A percentile compares a stretch with the other conserved stretches of the same genome.
These are phyloP conservation scores for Mesembrinibis cayennensis DNA, from an alignment of 2,113 vertebrate genomes.

Conservation along the genomic window DNA sequence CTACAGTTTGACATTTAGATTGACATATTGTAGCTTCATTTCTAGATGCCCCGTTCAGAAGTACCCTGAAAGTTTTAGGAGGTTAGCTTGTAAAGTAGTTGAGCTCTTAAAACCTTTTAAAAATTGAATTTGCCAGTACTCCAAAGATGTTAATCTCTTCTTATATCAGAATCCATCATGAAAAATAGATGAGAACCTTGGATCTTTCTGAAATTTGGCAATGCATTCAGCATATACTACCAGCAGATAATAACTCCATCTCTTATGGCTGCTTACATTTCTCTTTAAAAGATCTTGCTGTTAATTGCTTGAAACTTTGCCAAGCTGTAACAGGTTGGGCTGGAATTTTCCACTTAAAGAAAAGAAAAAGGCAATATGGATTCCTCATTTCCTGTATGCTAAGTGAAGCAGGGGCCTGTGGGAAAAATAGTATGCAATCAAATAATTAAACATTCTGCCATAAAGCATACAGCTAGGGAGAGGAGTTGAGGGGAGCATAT, in stretches of 20 bases:
- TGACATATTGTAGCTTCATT: neutral
- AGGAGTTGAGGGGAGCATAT: neutral
- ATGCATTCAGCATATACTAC: neutral
- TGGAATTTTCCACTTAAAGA: conserved; percentile 11
- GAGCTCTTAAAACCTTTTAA: conserved; percentile 1
- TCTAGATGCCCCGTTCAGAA: neutral
- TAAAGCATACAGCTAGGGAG: neutral
- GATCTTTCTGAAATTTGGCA: neutral
- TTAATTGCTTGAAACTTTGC: conserved; percentile 7
- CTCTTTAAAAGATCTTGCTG: neutral
- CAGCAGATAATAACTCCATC: neutral
- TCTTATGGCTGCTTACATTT: neutral
- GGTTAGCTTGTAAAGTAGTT: neutral
- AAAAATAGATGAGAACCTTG: neutral
- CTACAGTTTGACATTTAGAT: neutral
- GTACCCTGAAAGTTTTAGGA: neutral
- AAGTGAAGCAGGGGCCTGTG: neutral
- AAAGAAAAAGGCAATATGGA: neutral
- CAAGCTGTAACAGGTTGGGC: neutral
- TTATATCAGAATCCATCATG: neutral
- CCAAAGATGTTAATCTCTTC: neutral
- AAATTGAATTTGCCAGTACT: neutral
- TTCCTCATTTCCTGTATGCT: conserved; percentile 1
- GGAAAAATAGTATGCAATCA: neutral
- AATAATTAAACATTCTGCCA: neutral